These are phyloP conservation scores for Pitangus sulphuratus DNA, from an alignment of 2,797 vertebrate species.

Conservation along the genomic window DNA sequence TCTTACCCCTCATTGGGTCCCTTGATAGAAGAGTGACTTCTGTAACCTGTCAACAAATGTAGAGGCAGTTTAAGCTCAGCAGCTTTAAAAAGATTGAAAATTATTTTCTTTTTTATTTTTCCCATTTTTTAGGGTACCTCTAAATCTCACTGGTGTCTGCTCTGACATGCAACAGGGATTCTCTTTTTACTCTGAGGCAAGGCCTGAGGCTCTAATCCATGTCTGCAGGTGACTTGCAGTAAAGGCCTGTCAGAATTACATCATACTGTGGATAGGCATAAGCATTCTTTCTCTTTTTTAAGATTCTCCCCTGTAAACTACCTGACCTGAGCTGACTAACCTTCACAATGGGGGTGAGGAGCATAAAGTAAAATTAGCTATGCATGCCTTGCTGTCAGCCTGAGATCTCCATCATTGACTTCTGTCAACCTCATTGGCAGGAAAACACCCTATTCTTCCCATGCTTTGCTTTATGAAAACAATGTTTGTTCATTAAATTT, in stretches of 20 bases:
- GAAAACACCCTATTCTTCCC: not conserved
- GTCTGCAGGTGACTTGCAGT: not conserved
- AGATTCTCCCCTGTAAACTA: not conserved
- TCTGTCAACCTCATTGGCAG: not conserved
- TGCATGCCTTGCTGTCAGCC: not conserved
- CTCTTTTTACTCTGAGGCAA: not conserved
- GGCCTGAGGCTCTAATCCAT: not conserved
- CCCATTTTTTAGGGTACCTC: not conserved
- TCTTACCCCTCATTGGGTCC: not conserved
- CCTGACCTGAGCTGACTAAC: not conserved
- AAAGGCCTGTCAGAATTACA: constrained; percentile 14
- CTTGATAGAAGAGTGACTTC: not conserved
- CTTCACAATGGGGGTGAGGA: not conserved
- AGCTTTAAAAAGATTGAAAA: not conserved
- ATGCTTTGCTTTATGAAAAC: not conserved
- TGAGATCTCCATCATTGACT: not conserved
- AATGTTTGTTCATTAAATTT: not conserved
- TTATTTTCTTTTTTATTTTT: not conserved
- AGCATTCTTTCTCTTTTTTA: not conserved
- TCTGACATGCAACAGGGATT: not conserved
- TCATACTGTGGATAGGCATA: not conserved
- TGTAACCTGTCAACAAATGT: not conserved
- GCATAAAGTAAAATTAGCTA: constrained; percentile 17
- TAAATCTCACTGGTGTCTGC: not conserved
- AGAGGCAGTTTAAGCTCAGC: not conserved